Percentiles rank a stretch among this genome's conserved stretches.
Conservation (phyloP, 2,888 invertebrate genomes). For the Acronicta aceris region DNA sequence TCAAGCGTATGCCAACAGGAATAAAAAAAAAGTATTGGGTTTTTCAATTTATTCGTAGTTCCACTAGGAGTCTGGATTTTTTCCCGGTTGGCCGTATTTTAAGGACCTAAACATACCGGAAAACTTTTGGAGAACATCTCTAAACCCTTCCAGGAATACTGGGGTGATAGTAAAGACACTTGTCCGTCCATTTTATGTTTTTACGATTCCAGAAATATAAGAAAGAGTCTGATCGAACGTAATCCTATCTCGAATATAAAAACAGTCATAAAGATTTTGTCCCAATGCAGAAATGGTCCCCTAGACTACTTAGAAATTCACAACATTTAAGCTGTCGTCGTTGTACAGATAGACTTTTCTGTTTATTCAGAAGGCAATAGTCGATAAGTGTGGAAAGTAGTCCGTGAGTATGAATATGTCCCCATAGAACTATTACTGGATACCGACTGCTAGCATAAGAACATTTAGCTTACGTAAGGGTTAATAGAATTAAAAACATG, state of each 20-base stretch:
- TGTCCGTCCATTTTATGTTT: no score
- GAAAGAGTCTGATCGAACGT: neutral
- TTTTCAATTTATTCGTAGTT: no score
- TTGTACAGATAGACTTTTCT: conserved; percentile 15
- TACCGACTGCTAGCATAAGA: conserved; percentile 23
- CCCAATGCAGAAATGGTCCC: conserved; percentile 25
- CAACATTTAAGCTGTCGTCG: conserved; percentile 1
- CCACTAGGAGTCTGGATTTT: no score
- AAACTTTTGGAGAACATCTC: no score
- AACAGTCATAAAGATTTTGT: conserved; percentile 21
- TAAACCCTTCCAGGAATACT: no score
- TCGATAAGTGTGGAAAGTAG: conserved; percentile 41
- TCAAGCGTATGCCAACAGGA: no score
- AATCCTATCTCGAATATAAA: conserved; percentile 16
- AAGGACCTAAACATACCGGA: no score
- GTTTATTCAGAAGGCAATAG: conserved; percentile 30
- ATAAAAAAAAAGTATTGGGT: no score
- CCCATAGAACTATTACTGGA: conserved; percentile 23
- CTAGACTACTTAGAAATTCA: conserved; percentile 11
- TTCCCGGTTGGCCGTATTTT: no score
- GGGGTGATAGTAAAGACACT: no score
- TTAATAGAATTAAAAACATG: no score
- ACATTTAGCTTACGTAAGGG: conserved; percentile 32
- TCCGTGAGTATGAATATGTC: conserved; percentile 33
- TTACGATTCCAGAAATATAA: no score